These are phyloP conservation scores for Hylomyscus alleni DNA, from an alignment of 2,797 vertebrate species.

Conservation along the genomic window DNA sequence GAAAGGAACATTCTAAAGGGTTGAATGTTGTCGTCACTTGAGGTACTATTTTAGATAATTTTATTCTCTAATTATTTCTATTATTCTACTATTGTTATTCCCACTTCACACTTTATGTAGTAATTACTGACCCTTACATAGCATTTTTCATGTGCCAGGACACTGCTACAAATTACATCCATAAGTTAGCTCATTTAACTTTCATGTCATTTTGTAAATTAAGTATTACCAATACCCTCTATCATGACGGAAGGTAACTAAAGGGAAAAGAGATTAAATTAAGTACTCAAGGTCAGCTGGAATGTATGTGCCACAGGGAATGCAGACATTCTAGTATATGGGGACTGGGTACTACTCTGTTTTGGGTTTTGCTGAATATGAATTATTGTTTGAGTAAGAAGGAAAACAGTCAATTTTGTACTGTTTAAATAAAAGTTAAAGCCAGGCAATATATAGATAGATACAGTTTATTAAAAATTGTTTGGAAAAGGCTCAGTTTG, in stretches of 20 bases:
- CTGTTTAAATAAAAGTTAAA: constrained; percentile 27
- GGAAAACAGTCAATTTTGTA: neutral
- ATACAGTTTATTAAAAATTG: constrained; percentile 39
- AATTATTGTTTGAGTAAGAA: neutral
- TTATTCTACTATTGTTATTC: constrained; percentile 2
- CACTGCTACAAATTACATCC: neutral
- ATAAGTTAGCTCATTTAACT: constrained; percentile 40
- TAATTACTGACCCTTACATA: constrained; percentile 30
- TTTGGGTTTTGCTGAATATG: constrained; percentile 21
- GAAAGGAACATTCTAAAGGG: neutral
- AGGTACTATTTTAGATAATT: neutral
- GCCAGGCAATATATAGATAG: neutral
- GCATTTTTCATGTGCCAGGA: neutral
- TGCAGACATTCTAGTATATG: neutral
- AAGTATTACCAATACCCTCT: neutral
- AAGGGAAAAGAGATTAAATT: neutral
- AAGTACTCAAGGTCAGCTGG: neutral
- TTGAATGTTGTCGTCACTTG: neutral
- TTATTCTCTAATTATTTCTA: constrained; percentile 34
- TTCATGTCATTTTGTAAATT: neutral
- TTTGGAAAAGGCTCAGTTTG: neutral
- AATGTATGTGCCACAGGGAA: neutral
- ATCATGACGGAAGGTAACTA: neutral
- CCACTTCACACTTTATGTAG: neutral
- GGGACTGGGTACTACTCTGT: neutral